Conservation (phyloP, 2,888 invertebrate genomes). For the Drosophila tripunctata region DNA sequence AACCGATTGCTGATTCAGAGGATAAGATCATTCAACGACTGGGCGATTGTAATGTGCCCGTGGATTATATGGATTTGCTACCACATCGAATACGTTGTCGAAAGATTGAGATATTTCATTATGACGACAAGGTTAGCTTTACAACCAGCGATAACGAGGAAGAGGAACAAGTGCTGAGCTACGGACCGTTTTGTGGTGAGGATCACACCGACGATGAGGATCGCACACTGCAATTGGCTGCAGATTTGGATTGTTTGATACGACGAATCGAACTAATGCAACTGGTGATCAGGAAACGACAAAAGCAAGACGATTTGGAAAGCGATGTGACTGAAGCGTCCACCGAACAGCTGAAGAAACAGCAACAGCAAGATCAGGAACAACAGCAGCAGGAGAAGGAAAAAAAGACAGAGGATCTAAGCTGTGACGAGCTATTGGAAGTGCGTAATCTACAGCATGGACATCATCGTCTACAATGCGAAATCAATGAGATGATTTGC, state of each 20-base stretch:
- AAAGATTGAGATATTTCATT: constrained; percentile 59
- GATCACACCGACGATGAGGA: constrained; percentile 47
- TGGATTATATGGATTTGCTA: constrained; percentile 49
- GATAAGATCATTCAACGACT: constrained; percentile 16
- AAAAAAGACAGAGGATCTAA: constrained; percentile 3
- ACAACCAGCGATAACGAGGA: constrained; percentile 36
- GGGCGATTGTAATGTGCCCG: constrained; percentile 27
- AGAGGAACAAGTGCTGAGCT: constrained; percentile 23
- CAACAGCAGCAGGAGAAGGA: not conserved
- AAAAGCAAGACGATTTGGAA: not conserved
- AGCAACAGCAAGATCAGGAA: not conserved
- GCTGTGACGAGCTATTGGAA: constrained; percentile 28
- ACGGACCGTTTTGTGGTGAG: not conserved
- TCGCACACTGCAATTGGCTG: not conserved
- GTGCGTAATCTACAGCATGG: constrained; percentile 37
- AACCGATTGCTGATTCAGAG: not conserved
- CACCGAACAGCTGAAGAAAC: not conserved
- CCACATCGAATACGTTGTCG: constrained; percentile 37
- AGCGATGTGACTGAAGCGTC: not conserved
- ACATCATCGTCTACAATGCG: constrained; percentile 42
- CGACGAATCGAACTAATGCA: constrained; percentile 55
- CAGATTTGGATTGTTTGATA: constrained; percentile 54
- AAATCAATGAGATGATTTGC: constrained; percentile 45
- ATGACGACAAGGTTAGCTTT: constrained; percentile 53
- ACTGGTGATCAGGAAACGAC: constrained; percentile 32